Evolutionary conservation across 2,888 invertebrate genomes (phyloP).

Genomic region (Mylabris sibirica): DNA sequence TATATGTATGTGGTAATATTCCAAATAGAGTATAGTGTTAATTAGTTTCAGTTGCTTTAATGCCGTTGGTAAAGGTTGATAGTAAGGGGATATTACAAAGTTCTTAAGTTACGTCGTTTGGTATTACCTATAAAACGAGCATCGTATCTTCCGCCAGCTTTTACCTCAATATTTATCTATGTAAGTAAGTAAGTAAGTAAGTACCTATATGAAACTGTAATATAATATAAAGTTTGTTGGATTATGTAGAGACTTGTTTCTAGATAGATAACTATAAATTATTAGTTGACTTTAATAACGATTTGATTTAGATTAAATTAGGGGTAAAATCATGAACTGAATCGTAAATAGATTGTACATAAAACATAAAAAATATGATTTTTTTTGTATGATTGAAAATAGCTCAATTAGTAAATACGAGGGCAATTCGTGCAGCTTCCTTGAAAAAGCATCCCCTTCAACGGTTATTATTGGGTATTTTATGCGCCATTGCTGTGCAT

Average conservation of each 20-base stretch:
- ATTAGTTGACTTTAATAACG: neutral
- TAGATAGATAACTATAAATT: neutral
- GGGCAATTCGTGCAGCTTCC: neutral
- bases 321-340: neutral
- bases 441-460: neutral
- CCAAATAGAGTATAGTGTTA: neutral
- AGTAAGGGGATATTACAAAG: neutral
- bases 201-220: neutral
- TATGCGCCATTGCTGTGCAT: constrained; percentile 32
- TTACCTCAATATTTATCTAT: neutral
- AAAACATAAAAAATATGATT: neutral
- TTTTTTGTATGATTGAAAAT: neutral
- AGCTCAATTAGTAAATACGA: neutral
- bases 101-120: neutral
- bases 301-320: neutral
- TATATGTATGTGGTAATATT: neutral
- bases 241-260: neutral
- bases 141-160: neutral
- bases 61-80: neutral
- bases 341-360: neutral
- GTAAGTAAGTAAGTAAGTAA: neutral
- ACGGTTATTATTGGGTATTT: constrained; percentile 35
- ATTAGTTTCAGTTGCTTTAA: neutral
- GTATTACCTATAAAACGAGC: neutral
- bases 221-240: neutral